phyloP scores from a whole-genome alignment of 2,888 invertebrate genomes.

The Pseudococcus jackbeardsleyi region DNA sequence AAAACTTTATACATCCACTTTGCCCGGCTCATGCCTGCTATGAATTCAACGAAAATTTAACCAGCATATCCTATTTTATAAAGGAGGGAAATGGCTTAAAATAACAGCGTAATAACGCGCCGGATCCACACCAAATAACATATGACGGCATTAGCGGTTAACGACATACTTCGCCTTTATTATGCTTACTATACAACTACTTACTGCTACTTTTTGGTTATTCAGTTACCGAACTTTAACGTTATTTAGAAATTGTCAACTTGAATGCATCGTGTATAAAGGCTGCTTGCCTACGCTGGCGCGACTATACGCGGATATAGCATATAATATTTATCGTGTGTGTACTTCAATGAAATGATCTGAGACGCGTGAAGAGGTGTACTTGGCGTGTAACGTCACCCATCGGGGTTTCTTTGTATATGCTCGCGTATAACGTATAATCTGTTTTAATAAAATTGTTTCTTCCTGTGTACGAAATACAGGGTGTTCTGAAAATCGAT shows the following conservation, averaged over 20 bases:
- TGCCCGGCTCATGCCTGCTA: neutral
- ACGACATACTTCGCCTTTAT: conserved; percentile 39
- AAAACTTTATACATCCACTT: conserved; percentile 40
- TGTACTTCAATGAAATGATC: neutral
- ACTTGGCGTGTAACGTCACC: neutral
- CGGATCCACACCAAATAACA: conserved; percentile 35
- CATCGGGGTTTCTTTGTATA: neutral
- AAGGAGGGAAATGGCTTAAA: conserved; percentile 42
- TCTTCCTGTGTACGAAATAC: neutral
- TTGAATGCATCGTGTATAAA: neutral
- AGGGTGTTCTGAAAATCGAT: neutral
- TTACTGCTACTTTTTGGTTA: neutral
- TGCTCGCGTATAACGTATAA: neutral
- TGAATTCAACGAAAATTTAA: conserved; percentile 51
- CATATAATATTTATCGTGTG: neutral
- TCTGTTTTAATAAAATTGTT: neutral
- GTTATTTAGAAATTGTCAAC: conserved; percentile 48
- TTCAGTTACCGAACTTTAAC: conserved; percentile 34
- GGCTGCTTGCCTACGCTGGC: neutral
- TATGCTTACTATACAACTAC: neutral
- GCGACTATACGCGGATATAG: neutral
- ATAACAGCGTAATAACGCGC: conserved; percentile 47
- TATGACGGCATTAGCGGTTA: conserved; percentile 50
- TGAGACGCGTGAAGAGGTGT: neutral
- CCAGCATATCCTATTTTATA: neutral